Evolutionary conservation across 2,888 invertebrate genomes (phyloP).

Genomic region (Ichneumoninae sp.): DNA sequence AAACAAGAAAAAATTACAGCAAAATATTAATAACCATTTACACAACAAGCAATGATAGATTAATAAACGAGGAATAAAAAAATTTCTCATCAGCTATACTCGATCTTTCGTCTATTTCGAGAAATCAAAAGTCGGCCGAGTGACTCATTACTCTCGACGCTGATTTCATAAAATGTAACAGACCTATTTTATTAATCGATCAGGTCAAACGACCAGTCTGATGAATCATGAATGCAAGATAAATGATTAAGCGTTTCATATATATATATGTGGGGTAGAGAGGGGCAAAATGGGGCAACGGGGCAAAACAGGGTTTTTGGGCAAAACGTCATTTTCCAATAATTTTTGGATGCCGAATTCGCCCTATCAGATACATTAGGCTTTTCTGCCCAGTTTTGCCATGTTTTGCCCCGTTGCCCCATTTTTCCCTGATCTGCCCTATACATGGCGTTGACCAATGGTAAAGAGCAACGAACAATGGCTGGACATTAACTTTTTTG

Average conservation of each 20-base stretch:
- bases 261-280: not conserved
- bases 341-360: too few relatives aligned
- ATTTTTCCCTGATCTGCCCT: too few relatives aligned
- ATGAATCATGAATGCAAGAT: conserved; percentile 19
- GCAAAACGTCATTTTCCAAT: too few relatives aligned
- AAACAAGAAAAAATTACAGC: conserved; percentile 78
- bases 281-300: too few relatives aligned
- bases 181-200: conserved; percentile 2
- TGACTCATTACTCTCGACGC: not conserved
- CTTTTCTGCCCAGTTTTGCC: too few relatives aligned
- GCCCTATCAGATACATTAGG: too few relatives aligned
- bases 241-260: not conserved
- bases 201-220: conserved; percentile 5
- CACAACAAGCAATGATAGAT: conserved; percentile 4
- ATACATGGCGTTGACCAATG: not conserved
- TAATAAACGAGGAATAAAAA: not conserved
- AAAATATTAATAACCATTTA: not conserved
- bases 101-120: not conserved
- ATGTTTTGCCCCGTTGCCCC: too few relatives aligned
- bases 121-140: not conserved
- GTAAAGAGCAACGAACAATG: conserved; percentile 2
- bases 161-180: not conserved
- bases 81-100: not conserved
- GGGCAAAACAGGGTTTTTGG: too few relatives aligned
- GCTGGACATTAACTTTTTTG: conserved; percentile 85